Evolutionary conservation across 2,113 vertebrate genomes (phyloP), one percentile per base, ranked within the genome.

Genomic region (Castor canadensis): DNA sequence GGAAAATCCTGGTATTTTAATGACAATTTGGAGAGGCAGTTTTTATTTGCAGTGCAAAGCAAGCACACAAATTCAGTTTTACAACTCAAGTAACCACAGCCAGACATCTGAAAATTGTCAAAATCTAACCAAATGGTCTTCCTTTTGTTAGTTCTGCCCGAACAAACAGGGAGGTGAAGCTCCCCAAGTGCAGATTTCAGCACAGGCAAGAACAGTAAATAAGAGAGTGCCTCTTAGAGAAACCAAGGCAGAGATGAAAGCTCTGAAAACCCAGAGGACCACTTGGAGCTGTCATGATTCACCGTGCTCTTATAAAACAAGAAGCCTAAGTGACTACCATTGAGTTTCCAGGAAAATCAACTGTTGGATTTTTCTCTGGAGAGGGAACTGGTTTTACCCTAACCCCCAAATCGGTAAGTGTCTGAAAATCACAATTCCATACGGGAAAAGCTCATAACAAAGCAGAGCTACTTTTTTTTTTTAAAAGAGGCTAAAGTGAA

Each of bases 141-240:
- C 66, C 38, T 97, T 95, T 73, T 96, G 86, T 96, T 97, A 96
- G 62, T 92, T 87, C 26, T 96, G 60, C 91, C 82, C 9, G 0
- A 91, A 95, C 32, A 96, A 83, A n/a, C 87, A 82, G 30, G 81
- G 75, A 96, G 60, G 20, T 80, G 45, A 79, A 79, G 89, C 30
- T 94, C 87, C n/a, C 45, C 45, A 89, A 97, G 60, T 28, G 45
- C 67, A 84, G 43, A 28, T 72, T 76, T 96, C 66, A 82, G 76
- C 58, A 73, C 24, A 95, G 52, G 54, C 6, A 2, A 54, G 40
- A 96, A 24, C 10, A 77, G 77, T 71, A 90, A 96, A 26, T 77
- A 92, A 93, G 71, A 95, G 58, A 93, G 47, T 28, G 43, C 75
- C 4, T 97, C 47, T 95, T 66, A 49, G 84, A 97, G 66, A 94